Evolutionary conservation across 2,797 vertebrate species (phyloP).

Genomic region (Euphonia xanthogaster): DNA sequence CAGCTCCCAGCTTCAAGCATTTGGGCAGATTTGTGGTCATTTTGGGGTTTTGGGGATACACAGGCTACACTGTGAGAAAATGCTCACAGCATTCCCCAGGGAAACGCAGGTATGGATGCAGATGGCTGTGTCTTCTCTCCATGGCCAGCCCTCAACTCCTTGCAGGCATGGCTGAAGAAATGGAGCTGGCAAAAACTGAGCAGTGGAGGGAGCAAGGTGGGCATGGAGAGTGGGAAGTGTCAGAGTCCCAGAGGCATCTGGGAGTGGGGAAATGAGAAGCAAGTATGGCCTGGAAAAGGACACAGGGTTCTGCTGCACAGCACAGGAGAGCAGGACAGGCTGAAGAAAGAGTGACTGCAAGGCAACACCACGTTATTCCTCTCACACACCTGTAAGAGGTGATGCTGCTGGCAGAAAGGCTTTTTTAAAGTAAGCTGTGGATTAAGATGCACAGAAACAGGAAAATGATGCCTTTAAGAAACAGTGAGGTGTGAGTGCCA

Average conservation of each 20-base stretch:
- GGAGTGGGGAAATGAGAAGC: background rate
- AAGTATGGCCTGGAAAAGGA: background rate
- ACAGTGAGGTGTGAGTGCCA: background rate
- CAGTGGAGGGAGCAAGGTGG: background rate
- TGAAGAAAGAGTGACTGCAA: background rate
- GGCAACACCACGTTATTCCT: background rate
- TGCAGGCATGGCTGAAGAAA: background rate
- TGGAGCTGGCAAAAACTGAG: background rate
- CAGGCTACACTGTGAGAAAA: background rate
- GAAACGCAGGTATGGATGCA: background rate
- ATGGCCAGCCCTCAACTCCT: background rate
- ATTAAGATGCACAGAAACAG: background rate
- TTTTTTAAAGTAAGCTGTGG: background rate
- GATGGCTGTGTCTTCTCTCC: background rate
- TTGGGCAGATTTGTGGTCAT: background rate
- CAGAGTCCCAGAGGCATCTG: background rate
- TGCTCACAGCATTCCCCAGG: background rate
- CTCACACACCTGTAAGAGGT: accelerated
- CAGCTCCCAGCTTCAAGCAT: background rate
- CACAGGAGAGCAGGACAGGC: background rate
- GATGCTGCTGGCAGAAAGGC: background rate
- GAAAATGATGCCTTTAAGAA: background rate
- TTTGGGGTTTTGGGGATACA: accelerated
- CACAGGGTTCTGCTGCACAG: background rate
- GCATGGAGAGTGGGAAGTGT: background rate